Base-by-base conservation (phyloP, 1,140 invertebrate genomes). In the Mylabris phalerata region DNA sequence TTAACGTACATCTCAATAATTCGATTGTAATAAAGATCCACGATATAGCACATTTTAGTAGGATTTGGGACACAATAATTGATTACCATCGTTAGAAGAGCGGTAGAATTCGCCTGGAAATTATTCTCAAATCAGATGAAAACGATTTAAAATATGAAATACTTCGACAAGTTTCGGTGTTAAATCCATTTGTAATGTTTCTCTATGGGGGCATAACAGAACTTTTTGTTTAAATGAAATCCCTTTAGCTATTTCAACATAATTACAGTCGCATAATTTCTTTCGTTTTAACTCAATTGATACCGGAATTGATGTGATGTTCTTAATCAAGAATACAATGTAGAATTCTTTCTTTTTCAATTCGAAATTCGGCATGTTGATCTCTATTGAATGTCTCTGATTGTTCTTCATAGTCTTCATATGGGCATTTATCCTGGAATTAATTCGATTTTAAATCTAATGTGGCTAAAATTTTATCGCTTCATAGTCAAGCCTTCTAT, bases 231-330 rank as follows among this genome's bases (percentile, higher is more conserved):
- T 32, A 32, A 32, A 32, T 7, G 32, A 32, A 4, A 32, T 4
- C 4, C 32, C 7, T 32, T 32, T 32, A 1, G 32, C 4, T 32
- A 32, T 7, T 32, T 32, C 32, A 32, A 32, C 32, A 32, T 32
- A 32, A 32, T 32, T 41, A 49, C 69, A 71, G 9, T 65, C 57
- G 50, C 69, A 71, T 13, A 65, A 39, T 59, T 68, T 68, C 44
- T 54, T 48, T 19, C 66, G 46, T 57, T 64, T 65, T 9, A 71
- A 46, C 42, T 38, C 32, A 10, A 63, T 25, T 11, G 41, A 50
- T 9, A 59, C 57, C 7, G 61, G 45, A 45, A 65, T 58, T n/a
- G 13, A 43, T 11, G 62, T 63, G 10, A 56, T 54, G 46, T 70
- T 70, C 48, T 58, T 46, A 2, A 68, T 41, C 3, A 65, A 44